Evolutionary conservation across 2,888 invertebrate species (phyloP), one percentile per base, ranked within the genome.

Genomic region (Drosophila rellima): DNA sequence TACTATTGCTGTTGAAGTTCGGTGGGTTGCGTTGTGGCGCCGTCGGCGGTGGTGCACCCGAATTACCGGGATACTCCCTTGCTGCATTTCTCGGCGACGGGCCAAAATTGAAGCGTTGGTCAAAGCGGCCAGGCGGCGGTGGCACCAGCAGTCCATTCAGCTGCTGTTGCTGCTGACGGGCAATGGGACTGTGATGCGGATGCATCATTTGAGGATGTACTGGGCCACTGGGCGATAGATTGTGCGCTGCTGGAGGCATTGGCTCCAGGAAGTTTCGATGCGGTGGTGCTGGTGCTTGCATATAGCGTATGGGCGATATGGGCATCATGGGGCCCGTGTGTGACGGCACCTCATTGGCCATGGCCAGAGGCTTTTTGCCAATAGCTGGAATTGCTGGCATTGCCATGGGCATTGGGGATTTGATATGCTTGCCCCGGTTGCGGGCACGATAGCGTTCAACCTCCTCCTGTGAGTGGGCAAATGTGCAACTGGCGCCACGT

Each of bases 391-490:
- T 59, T 23, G 23, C 71, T 6, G 68, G 61, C 56, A 78, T 42
- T 2, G 40, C 48, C 79, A 75, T 78, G 10, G 80, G 62, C 80
- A 77, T 65, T 31, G 90, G 80, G 40, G 89, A 78, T 67, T 92
- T 91, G 15, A 89, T 86, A 72, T 94, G 93, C 91, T 95, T 95
- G 5, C 80, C 82, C 15, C 95, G 93, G 88, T 94, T 95, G 85
- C 95, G 95, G 5, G 95, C 94, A 57, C 95, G 93, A 88, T 95
- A 95, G 70, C 96, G 96, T 88, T 98, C 98, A 39, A 98, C 93
- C 92, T 98, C 98, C 74, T 97, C 96, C 76, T 96, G 96, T 0
- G 97, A 96, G 92, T 98, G 98, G 6, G 98, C 97, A 93, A 98
- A 98, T 0, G 97, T 97, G 92, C 98, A 98, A 82, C 95, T 95